Base-by-base conservation (phyloP, 2,797 vertebrate species). In the Sebastes minor region DNA sequence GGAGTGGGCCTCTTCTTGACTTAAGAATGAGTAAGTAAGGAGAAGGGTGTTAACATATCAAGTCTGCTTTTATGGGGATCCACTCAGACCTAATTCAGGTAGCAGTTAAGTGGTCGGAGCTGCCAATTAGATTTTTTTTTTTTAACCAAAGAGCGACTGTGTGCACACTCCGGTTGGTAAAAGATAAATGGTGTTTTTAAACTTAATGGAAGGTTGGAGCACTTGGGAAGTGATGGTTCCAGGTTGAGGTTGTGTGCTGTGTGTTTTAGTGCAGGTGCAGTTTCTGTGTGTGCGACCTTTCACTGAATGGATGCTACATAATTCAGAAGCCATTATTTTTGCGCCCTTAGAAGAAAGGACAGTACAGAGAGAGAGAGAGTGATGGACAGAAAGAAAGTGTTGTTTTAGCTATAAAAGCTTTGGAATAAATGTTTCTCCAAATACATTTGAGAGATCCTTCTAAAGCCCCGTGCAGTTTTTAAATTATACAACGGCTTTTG, bases 281-380 rank as follows among this genome's bases (percentile, higher is more conserved):
- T 52, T 8, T 59, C 18, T 73, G 53, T 73, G 49, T 73, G 79
- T 79, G 79, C 28, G 14, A 74, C 62, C 57, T 55, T 61, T 70
- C 63, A 6, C 70, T 71, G 77, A 90, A 88, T 87, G 86, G 84
- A 76, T 85, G 83, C 84, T 95, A 72, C 90, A 95, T 95, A 84
- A 95, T 95, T 95, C 78, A 95, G 57, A 76, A 86, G 88, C 86
- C 88, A 87, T 91, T 91, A 91, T 90, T 92, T 88, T 86, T 86
- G 77, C 75, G 57, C 74, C 66, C 46, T 20, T 67, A 81, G 66
- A 83, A 56, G 68, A 77, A 80, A 71, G 66, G 69, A 77, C 46
- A 65, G 83, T 9, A 32, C 27, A 13, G 35, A 38, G 38, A 27
- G 28, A 30, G 28, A 30, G 28, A n/a, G 18, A 53, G 65, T 8